Percentiles rank a stretch among this genome's conserved stretches.
Evolutionary conservation across 1,140 invertebrate genomes (phyloP).

Genomic region (Bacillus rossius): DNA sequence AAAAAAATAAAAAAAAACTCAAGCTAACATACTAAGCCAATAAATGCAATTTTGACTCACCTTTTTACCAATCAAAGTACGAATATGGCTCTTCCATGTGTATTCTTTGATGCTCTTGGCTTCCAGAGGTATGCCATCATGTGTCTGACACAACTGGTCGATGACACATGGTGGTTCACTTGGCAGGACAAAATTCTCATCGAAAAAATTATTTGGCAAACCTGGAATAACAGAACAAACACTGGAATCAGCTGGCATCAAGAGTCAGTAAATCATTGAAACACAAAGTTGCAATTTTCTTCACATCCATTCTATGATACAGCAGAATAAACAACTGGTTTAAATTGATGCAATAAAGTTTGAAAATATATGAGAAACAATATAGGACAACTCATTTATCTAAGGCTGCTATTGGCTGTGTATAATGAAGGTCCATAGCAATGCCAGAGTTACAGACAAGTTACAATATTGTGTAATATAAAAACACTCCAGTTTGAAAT

Average conservation of each 20-base stretch:
- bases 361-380: too few species aligned
- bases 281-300: not conserved
- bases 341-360: too few species aligned
- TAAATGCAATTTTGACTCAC: too few species aligned
- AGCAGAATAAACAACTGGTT: not conserved
- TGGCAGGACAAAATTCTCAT: conserved; percentile 57
- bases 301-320: not conserved
- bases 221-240: conserved; percentile 43
- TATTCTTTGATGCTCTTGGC: conserved; percentile 89
- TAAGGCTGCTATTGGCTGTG: too few species aligned
- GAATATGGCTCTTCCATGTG: conserved; percentile 73
- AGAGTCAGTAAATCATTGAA: not conserved
- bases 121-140: conserved; percentile 75
- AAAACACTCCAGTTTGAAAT: too few species aligned
- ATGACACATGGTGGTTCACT: conserved; percentile 76
- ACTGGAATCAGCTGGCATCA: not conserved
- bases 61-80: conserved; percentile 72
- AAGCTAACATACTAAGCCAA: too few species aligned
- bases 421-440: too few species aligned
- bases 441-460: too few species aligned
- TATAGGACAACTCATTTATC: too few species aligned
- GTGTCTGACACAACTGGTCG: conserved; percentile 72
- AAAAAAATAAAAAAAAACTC: too few species aligned
- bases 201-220: conserved; percentile 63
- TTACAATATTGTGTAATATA: too few species aligned